Base-by-base conservation (phyloP, 2,888 invertebrate species). In the Pogonocherus hispidulus region DNA sequence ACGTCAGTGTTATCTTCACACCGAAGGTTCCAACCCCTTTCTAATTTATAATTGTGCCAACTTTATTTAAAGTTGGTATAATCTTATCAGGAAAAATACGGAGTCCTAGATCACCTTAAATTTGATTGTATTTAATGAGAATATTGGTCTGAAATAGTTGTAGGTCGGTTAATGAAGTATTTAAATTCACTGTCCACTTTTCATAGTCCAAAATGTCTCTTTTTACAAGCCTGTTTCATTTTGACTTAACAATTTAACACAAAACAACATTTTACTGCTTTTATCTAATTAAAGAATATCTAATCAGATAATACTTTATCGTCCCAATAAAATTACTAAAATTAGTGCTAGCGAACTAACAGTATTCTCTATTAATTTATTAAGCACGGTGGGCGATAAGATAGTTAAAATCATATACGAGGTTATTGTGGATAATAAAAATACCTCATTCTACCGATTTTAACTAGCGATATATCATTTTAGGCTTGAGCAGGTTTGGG, bases 131-230 rank as follows among this genome's bases (percentile, higher is more conserved):
- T n/a, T n/a, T n/a, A n/a, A n/a, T 41, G n/a, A 14, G 41, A 41
- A 41, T 41, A n/a, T 41, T 41, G n/a, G n/a, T n/a, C 14, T n/a
- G 41, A 41, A 41, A 41, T 41, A 41, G n/a, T n/a, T 41, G n/a
- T 16, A n/a, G 41, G 41, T 41, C 4, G 41, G 41, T 41, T 41
- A 41, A 41, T 14, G 41, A 41, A 41, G n/a, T 41, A n/a, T 4
- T 41, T n/a, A 41, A 14, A 14, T 16, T n/a, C 14, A 41, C 4
- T 41, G 41, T 41, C n/a, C n/a, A 41, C 41, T 1, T 41, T 14
- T 14, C 16, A 14, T 14, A 14, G 16, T 2, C 1, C n/a, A 14
- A n/a, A 41, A 41, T 11, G 9, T 32, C 32, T 32, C 32, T 32
- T 6, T 32, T 32, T 32, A 9, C 32, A 32, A n/a, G 5, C 4